These are phyloP conservation scores for Aphelenchoides besseyi DNA, from an alignment of 1,140 invertebrate species.

Conservation along the genomic window DNA sequence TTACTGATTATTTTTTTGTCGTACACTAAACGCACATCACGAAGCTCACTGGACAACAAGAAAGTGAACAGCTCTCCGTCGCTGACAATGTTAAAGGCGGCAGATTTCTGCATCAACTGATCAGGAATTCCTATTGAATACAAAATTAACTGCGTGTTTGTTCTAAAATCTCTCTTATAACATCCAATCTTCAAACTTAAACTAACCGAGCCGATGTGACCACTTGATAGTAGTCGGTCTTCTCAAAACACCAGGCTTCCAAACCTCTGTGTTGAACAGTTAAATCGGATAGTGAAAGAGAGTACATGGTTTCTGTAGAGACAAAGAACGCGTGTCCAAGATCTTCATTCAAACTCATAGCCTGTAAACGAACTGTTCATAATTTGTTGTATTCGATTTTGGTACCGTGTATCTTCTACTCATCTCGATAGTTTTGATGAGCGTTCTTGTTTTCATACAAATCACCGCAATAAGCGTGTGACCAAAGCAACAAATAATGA, in stretches of 20 bases:
- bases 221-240: not conserved
- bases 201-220: not conserved
- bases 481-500: constrained; percentile 4
- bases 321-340: not conserved
- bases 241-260: not conserved
- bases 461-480: not conserved
- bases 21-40: not conserved
- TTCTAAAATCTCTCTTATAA: constrained; percentile 17
- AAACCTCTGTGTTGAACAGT: not conserved
- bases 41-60: not conserved
- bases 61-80: not conserved
- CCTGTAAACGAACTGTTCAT: not conserved
- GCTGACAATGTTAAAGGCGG: not conserved
- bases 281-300: not conserved
- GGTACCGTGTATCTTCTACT: not conserved
- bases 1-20: no score
- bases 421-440: constrained; percentile 2
- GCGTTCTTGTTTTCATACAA: not conserved
- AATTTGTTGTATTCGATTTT: not conserved
- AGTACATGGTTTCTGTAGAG: not conserved
- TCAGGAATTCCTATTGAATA: constrained; percentile 2
- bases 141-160: not conserved
- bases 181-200: not conserved
- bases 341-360: not conserved
- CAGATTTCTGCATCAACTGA: not conserved